Conservation (phyloP, 2,113 vertebrate species). For the Pteropus alecto region DNA sequence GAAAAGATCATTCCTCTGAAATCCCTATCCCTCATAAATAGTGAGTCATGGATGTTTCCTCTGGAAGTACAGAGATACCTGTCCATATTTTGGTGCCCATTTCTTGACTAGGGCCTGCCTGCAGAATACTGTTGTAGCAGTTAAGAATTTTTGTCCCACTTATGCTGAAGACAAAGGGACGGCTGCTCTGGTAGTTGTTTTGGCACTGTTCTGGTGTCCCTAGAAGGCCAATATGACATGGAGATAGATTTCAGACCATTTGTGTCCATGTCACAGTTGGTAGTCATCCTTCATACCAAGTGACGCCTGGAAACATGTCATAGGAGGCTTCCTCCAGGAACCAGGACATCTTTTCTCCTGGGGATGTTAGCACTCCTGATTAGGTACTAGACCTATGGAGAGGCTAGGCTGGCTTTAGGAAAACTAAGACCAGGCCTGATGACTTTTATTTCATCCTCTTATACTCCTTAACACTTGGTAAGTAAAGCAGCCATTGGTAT, state of each 20-base stretch:
- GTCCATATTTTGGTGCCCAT: slow-evolving; percentile 55
- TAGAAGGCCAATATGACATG: not conserved
- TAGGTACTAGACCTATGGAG: not conserved
- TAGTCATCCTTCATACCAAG: not conserved
- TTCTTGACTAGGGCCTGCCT: slow-evolving; percentile 73
- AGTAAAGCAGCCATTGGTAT: slow-evolving; percentile 83
- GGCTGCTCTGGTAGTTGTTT: slow-evolving; percentile 44
- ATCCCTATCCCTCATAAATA: not conserved
- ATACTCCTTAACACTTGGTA: slow-evolving; percentile 93
- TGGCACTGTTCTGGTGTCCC: not conserved
- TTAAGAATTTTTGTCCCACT: slow-evolving; percentile 69
- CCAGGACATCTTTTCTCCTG: not conserved
- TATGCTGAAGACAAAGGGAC: slow-evolving; percentile 33
- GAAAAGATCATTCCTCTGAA: not conserved
- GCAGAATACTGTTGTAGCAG: slow-evolving; percentile 87
- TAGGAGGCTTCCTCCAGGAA: not conserved
- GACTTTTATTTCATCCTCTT: slow-evolving; percentile 89
- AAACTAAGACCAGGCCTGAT: not conserved
- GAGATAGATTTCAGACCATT: not conserved
- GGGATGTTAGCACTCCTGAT: not conserved
- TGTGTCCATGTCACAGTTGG: not conserved
- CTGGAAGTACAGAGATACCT: slow-evolving; percentile 59
- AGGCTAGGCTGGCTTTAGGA: not conserved
- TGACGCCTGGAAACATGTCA: not conserved
- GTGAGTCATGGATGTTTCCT: slow-evolving; percentile 75